phyloP scores from a whole-genome alignment of 2,888 invertebrate genomes.

The Proisotoma minuta region DNA sequence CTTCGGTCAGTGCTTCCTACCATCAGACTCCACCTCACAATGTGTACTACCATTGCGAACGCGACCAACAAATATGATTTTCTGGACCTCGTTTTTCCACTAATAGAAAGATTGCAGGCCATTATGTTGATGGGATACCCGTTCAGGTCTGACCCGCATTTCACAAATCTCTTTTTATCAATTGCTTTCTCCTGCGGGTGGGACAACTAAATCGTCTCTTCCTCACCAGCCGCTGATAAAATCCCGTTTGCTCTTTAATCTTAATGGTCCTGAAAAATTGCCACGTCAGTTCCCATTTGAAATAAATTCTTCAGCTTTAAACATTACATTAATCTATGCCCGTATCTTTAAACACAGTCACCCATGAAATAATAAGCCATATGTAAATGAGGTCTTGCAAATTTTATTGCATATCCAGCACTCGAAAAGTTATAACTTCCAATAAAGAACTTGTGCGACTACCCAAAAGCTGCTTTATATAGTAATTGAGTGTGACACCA shows the following conservation, averaged over 20 bases:
- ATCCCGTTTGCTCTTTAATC: no score
- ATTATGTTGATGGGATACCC: conserved; percentile 60
- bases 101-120: conserved; percentile 63
- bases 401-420: no score
- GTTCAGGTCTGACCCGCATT: conserved; percentile 29
- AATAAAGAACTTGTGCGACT: no score
- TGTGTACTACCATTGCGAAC: conserved; percentile 66
- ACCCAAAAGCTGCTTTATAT: no score
- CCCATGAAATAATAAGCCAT: no score
- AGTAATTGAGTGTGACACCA: no score
- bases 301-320: conserved; percentile 2
- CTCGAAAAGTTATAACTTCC: no score
- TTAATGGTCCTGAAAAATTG: neutral
- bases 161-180: no score
- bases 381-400: no score
- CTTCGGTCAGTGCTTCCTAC: conserved; percentile 63
- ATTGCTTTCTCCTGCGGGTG: neutral
- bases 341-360: no score
- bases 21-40: conserved; percentile 60
- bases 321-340: neutral
- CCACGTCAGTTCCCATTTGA: neutral
- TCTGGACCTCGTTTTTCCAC: conserved; percentile 63
- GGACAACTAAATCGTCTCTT: conserved; percentile 1
- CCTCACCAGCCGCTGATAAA: neutral
- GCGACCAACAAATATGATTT: conserved; percentile 71